These are phyloP conservation scores for Esperia sulphurella DNA, from an alignment of 2,888 invertebrate genomes.

Conservation along the genomic window DNA sequence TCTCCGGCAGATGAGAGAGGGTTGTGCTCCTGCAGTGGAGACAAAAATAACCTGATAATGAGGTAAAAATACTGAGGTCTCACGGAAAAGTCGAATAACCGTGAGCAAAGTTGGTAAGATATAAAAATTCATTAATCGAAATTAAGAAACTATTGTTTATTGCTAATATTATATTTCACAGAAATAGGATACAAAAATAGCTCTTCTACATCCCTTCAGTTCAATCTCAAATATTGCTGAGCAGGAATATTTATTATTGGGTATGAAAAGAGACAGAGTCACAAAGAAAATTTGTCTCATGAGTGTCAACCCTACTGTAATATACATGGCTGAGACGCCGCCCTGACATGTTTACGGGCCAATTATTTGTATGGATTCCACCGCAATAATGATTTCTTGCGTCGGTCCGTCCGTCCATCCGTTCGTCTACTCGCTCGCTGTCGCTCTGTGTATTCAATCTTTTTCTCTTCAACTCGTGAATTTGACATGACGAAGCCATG, in stretches of 20 bases:
- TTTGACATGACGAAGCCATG: conserved; percentile 51
- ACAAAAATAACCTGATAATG: no score
- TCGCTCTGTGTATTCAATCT: conserved; percentile 51
- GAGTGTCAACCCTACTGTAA: conserved; percentile 57
- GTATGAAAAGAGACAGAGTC: neutral
- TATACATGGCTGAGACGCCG: conserved; percentile 77
- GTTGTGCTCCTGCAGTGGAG: no score
- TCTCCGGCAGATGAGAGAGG: no score
- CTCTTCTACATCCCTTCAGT: neutral
- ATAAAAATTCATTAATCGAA: no score
- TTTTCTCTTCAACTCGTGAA: conserved; percentile 56
- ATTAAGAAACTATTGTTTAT: no score
- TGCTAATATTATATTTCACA: no score
- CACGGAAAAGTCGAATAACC: no score
- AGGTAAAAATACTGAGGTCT: no score
- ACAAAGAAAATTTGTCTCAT: conserved; percentile 4
- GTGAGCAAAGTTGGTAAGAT: no score
- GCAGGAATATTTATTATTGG: neutral
- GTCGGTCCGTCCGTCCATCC: conserved; percentile 38
- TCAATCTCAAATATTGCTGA: neutral
- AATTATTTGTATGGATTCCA: conserved; percentile 80
- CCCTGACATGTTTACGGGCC: conserved; percentile 79
- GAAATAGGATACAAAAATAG: no score
- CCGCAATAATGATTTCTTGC: conserved; percentile 77
- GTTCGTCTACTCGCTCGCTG: conserved; percentile 29